Percentiles rank a stretch among this genome's conserved stretches.
These are phyloP conservation scores for Fabriciana adippe DNA, from an alignment of 2,888 invertebrate species.

Conservation along the genomic window DNA sequence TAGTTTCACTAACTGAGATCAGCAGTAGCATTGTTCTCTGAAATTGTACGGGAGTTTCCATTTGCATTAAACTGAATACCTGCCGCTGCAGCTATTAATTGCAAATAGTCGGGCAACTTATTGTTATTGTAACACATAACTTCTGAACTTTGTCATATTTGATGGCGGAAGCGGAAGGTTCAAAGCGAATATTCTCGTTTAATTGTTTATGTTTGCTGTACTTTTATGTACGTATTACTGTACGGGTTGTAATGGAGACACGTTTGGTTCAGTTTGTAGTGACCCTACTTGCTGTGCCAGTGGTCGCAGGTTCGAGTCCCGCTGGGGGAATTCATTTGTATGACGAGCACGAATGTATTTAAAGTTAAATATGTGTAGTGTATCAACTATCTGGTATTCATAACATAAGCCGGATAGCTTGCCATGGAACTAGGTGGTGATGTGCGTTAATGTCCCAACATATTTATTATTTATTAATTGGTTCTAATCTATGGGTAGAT, in stretches of 20 bases:
- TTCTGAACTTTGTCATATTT: conserved; percentile 20
- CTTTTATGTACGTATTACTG: neutral
- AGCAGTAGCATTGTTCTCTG: neutral
- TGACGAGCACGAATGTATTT: too few species aligned
- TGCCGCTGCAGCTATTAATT: conserved; percentile 23
- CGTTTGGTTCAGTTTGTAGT: too few species aligned
- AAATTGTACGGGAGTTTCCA: conserved; percentile 11
- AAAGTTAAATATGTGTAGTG: too few species aligned
- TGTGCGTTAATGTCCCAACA: too few species aligned
- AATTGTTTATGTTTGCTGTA: neutral
- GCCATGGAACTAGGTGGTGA: too few species aligned
- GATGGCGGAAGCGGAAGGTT: conserved; percentile 14
- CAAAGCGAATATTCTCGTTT: neutral
- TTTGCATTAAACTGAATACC: conserved; percentile 20
- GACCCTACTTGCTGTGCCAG: too few species aligned
- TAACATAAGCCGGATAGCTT: too few species aligned
- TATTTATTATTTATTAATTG: too few species aligned
- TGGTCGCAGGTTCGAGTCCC: too few species aligned
- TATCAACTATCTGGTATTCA: too few species aligned
- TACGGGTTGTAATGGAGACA: neutral
- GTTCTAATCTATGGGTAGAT: neutral
- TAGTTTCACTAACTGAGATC: conserved; percentile 7
- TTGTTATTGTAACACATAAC: conserved; percentile 12
- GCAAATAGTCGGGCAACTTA: conserved; percentile 15
- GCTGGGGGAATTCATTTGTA: too few species aligned